Percentiles rank a stretch among this genome's conserved stretches.
Conservation (phyloP, 2,888 invertebrate genomes). For the Dexiosoma caninum region DNA sequence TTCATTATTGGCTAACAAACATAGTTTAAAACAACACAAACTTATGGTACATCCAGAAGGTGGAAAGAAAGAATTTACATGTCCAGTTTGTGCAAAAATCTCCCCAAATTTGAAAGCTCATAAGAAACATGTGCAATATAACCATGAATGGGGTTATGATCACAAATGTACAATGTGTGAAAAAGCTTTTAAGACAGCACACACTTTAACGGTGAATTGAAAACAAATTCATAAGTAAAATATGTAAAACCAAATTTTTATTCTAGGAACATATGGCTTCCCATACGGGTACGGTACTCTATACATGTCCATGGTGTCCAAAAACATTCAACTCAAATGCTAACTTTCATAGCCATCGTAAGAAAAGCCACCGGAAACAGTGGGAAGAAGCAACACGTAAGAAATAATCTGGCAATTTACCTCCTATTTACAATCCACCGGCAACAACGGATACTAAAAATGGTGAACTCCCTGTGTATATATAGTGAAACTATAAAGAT, state of each 20-base stretch:
- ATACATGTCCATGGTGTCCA: constrained; percentile 73
- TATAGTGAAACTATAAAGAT: background rate
- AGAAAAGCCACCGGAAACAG: constrained; percentile 73
- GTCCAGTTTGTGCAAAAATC: constrained; percentile 71
- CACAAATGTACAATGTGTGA: constrained; percentile 75
- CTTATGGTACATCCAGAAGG: constrained; percentile 72
- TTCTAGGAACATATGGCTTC: constrained; percentile 75
- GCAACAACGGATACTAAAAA: constrained; percentile 5
- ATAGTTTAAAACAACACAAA: constrained; percentile 74
- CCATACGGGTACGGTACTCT: constrained; percentile 72
- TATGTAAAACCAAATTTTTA: background rate
- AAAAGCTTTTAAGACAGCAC: constrained; percentile 74
- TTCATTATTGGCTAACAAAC: constrained; percentile 70
- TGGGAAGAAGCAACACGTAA: constrained; percentile 70
- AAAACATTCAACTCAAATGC: constrained; percentile 74
- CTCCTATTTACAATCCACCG: constrained; percentile 46
- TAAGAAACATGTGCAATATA: constrained; percentile 73
- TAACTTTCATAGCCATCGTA: constrained; percentile 74
- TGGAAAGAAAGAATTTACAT: constrained; percentile 71
- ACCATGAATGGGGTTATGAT: constrained; percentile 71
- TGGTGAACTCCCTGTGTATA: constrained; percentile 7
- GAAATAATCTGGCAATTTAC: constrained; percentile 55
- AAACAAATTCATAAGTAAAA: background rate
- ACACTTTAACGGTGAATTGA: constrained; percentile 71
- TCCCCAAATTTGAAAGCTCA: constrained; percentile 72